Percentiles rank a stretch among this genome's conserved stretches.
Evolutionary conservation across 2,797 vertebrate genomes (phyloP).

Genomic region (Harpagifer antarcticus): DNA sequence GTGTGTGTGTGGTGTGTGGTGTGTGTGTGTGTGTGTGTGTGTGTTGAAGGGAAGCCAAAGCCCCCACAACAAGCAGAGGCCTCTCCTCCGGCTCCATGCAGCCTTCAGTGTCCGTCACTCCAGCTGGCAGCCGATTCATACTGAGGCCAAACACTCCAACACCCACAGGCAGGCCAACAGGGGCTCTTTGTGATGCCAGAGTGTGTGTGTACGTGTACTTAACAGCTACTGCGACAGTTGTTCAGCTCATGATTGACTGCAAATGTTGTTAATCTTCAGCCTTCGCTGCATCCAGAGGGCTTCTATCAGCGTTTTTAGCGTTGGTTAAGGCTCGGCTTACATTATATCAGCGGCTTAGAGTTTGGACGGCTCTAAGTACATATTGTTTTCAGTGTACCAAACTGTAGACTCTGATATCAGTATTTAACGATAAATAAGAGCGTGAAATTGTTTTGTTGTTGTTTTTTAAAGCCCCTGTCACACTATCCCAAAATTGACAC

Average conservation of each 20-base stretch:
- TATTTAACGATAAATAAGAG: not conserved
- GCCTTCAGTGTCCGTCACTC: constrained; percentile 71
- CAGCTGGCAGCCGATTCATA: constrained; percentile 76
- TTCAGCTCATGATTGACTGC: constrained; percentile 64
- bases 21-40: no score
- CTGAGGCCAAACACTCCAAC: constrained; percentile 77
- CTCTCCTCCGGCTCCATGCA: constrained; percentile 73
- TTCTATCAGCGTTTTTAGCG: constrained; percentile 10
- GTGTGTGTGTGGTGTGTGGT: constrained; percentile 34
- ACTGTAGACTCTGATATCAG: not conserved
- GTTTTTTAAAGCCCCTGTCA: no score
- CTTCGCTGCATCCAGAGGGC: constrained; percentile 22
- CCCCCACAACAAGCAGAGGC: constrained; percentile 69
- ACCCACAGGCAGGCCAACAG: constrained; percentile 73
- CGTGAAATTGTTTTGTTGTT: no score
- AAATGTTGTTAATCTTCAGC: constrained; percentile 56
- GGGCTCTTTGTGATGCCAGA: constrained; percentile 73
- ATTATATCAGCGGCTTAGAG: constrained; percentile 22
- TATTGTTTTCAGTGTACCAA: not conserved
- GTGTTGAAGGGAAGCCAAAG: constrained; percentile 57
- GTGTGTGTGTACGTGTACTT: constrained; percentile 32
- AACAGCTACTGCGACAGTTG: constrained; percentile 59
- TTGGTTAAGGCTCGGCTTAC: constrained; percentile 12
- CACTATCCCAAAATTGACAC: no score
- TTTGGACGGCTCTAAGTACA: not conserved